Evolutionary conservation across 1,140 invertebrate genomes (phyloP).

Genomic region (Meteorus sp.): DNA sequence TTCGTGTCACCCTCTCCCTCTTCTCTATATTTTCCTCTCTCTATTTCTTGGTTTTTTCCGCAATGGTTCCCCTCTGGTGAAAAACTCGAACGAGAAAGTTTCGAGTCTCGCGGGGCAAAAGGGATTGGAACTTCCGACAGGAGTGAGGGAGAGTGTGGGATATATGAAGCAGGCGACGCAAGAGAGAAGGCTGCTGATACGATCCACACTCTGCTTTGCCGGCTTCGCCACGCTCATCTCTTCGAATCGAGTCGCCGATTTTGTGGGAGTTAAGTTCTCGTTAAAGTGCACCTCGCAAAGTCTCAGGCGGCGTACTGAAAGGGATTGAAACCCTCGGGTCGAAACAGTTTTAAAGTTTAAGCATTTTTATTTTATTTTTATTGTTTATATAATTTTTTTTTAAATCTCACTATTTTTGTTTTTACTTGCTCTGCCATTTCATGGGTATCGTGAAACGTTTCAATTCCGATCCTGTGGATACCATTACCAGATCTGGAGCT

Average conservation of each 20-base stretch:
- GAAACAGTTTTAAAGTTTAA: conserved; percentile 22
- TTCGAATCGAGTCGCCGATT: conserved; percentile 27
- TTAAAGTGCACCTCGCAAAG: conserved; percentile 26
- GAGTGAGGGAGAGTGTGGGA: neutral
- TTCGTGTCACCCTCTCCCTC: conserved; percentile 21
- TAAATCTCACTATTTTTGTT: neutral
- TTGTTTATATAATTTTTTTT: too few relatives aligned
- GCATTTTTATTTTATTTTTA: too few relatives aligned
- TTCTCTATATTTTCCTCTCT: conserved; percentile 8
- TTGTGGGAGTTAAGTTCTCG: conserved; percentile 29
- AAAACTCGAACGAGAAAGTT: conserved; percentile 27
- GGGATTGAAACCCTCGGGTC: conserved; percentile 20
- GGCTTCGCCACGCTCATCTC: conserved; percentile 23
- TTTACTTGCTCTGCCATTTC: neutral
- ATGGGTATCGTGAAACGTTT: too few relatives aligned
- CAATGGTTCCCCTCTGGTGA: conserved; percentile 12
- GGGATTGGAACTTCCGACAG: conserved; percentile 22
- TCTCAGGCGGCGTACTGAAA: conserved; percentile 10
- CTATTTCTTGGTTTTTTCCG: too few relatives aligned
- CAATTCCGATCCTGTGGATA: conserved; percentile 9
- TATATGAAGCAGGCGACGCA: neutral
- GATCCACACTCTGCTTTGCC: conserved; percentile 19
- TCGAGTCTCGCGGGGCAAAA: conserved; percentile 21
- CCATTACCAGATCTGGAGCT: neutral
- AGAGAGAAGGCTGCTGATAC: conserved; percentile 16